phyloP scores from a whole-genome alignment of 1,140 invertebrate genomes.

The Callitettix versicolor region DNA sequence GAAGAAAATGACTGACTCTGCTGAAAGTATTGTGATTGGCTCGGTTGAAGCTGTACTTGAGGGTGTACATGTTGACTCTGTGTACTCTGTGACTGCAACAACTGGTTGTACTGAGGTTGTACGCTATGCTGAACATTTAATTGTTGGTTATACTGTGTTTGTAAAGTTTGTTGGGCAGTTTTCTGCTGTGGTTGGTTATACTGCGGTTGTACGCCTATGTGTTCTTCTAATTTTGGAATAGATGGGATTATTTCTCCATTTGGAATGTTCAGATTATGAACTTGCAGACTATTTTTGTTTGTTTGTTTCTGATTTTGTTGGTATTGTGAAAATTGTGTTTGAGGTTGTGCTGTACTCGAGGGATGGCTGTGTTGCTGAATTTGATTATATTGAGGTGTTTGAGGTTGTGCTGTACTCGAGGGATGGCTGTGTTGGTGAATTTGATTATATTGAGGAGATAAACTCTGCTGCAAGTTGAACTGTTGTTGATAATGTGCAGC shows the following conservation, averaged over 20 bases:
- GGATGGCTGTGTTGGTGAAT: slow-evolving; percentile 24
- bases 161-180: slow-evolving; percentile 16
- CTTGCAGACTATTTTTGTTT: neutral
- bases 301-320: slow-evolving; percentile 10
- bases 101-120: slow-evolving; percentile 25
- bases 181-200: slow-evolving; percentile 1
- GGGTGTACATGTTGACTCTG: slow-evolving; percentile 22
- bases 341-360: slow-evolving; percentile 15
- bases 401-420: slow-evolving; percentile 15
- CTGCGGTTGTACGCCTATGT: slow-evolving; percentile 14
- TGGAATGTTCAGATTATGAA: slow-evolving; percentile 5
- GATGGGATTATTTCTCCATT: slow-evolving; percentile 22
- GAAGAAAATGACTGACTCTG: slow-evolving; percentile 2
- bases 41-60: slow-evolving; percentile 29
- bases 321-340: slow-evolving; percentile 9
- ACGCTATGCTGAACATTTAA: slow-evolving; percentile 32
- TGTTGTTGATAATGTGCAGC: slow-evolving; percentile 22
- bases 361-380: slow-evolving; percentile 14
- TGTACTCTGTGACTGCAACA: slow-evolving; percentile 19
- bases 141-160: slow-evolving; percentile 36
- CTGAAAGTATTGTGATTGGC: slow-evolving; percentile 9
- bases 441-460: slow-evolving; percentile 17
- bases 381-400: slow-evolving; percentile 17
- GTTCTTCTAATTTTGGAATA: slow-evolving; percentile 21
- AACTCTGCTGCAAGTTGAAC: slow-evolving; percentile 23